Conservation (phyloP, 2,797 vertebrate genomes). For the Echeneis naucrates region DNA sequence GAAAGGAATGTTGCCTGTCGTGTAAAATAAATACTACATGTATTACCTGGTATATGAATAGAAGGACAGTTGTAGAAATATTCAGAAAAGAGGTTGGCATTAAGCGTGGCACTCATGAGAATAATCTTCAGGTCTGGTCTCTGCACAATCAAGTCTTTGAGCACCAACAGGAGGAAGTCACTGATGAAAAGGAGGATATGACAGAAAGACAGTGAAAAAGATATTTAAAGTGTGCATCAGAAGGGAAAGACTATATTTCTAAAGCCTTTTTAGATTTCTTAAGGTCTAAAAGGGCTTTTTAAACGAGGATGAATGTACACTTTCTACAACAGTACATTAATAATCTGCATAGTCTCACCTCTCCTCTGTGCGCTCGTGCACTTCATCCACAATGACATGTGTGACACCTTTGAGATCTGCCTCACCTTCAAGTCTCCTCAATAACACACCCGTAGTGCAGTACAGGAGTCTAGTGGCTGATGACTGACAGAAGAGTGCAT, state of each 20-base stretch:
- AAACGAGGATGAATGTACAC: not conserved
- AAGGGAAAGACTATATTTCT: not conserved
- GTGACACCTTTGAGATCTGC: constrained; percentile 88
- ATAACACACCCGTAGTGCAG: constrained; percentile 95
- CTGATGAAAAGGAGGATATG: constrained; percentile 72
- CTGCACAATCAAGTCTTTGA: constrained; percentile 93
- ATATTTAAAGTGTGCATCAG: not conserved
- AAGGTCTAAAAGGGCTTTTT: not conserved
- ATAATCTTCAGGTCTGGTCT: constrained; percentile 92
- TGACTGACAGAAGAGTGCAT: constrained; percentile 80
- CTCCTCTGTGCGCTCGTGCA: constrained; percentile 97
- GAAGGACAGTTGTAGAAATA: constrained; percentile 92
- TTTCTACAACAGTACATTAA: not conserved
- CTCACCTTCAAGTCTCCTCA: constrained; percentile 94
- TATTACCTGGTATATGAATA: constrained; percentile 93
- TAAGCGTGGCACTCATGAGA: constrained; percentile 97
- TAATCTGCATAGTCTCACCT: constrained; percentile 84
- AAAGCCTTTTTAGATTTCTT: not conserved
- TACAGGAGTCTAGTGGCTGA: constrained; percentile 94
- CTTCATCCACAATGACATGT: constrained; percentile 96
- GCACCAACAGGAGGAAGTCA: constrained; percentile 96
- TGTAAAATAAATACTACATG: not conserved
- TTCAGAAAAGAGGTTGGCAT: constrained; percentile 94
- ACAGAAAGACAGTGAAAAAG: not conserved
- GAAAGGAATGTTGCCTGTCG: not conserved